Evolutionary conservation across 2,888 invertebrate genomes (phyloP).

Genomic region (Sacculina carcini): DNA sequence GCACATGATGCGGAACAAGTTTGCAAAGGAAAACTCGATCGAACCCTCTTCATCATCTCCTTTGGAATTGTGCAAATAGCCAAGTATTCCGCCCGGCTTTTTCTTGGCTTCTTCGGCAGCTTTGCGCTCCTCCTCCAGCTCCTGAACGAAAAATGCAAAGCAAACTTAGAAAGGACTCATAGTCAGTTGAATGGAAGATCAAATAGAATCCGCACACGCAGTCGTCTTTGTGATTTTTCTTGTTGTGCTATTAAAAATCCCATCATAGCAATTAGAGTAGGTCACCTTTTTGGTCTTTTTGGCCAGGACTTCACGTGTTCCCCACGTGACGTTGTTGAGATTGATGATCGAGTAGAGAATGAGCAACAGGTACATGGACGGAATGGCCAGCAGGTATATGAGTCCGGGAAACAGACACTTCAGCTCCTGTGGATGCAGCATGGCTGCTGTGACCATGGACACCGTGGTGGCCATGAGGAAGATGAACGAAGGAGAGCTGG

Average conservation of each 20-base stretch:
- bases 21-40: slow-evolving; percentile 64
- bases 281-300: slow-evolving; percentile 70
- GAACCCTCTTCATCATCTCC: slow-evolving; percentile 57
- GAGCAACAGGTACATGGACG: slow-evolving; percentile 85
- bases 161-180: too few species aligned
- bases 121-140: slow-evolving; percentile 62
- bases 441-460: slow-evolving; percentile 85
- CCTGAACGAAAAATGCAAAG: too few species aligned
- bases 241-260: too few species aligned
- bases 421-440: slow-evolving; percentile 92
- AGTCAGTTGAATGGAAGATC: too few species aligned
- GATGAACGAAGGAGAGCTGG: slow-evolving; percentile 88
- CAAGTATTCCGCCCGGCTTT: slow-evolving; percentile 39
- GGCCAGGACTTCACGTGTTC: slow-evolving; percentile 71
- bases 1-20: slow-evolving; percentile 63
- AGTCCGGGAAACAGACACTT: slow-evolving; percentile 77
- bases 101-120: slow-evolving; percentile 54
- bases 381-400: slow-evolving; percentile 77
- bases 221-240: too few species aligned
- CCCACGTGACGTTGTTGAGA: slow-evolving; percentile 86
- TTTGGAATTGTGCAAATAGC: slow-evolving; percentile 26
- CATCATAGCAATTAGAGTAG: too few species aligned
- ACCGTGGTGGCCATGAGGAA: slow-evolving; percentile 83
- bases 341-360: slow-evolving; percentile 90
- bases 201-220: too few species aligned